phyloP scores from a whole-genome alignment of 2,888 invertebrate genomes.

The Romanomermis culicivorax region DNA sequence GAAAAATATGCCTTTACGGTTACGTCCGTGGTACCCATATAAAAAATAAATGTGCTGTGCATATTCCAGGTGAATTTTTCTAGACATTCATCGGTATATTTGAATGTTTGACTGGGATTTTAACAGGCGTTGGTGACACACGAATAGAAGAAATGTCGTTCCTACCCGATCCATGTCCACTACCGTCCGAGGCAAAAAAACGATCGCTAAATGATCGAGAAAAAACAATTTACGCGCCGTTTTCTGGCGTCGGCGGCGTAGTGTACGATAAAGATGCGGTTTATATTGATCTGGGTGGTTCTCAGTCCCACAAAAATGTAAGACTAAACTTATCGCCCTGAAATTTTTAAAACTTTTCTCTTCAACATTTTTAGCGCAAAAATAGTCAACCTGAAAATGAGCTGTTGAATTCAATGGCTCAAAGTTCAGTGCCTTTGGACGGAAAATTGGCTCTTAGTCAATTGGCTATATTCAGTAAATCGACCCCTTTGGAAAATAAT shows the following conservation, averaged over 20 bases:
- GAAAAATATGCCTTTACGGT: slow-evolving; percentile 79
- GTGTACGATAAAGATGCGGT: slow-evolving; percentile 98
- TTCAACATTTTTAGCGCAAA: slow-evolving; percentile 10
- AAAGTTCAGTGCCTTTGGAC: slow-evolving; percentile 64
- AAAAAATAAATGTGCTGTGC: slow-evolving; percentile 59
- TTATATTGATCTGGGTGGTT: slow-evolving; percentile 83
- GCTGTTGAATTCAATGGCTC: slow-evolving; percentile 53
- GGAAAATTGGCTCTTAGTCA: slow-evolving; percentile 66
- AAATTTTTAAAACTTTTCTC: too few species aligned
- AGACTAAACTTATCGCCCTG: too few species aligned
- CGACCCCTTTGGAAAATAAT: slow-evolving; percentile 29
- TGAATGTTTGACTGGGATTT: slow-evolving; percentile 5
- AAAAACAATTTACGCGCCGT: slow-evolving; percentile 82
- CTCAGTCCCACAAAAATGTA: slow-evolving; percentile 46
- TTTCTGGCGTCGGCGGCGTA: slow-evolving; percentile 94
- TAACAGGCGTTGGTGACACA: slow-evolving; percentile 66
- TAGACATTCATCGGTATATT: not conserved
- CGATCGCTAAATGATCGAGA: slow-evolving; percentile 64
- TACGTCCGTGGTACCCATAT: slow-evolving; percentile 80
- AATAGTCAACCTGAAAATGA: slow-evolving; percentile 40
- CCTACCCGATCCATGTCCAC: slow-evolving; percentile 81
- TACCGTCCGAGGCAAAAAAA: slow-evolving; percentile 63
- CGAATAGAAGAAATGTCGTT: slow-evolving; percentile 53
- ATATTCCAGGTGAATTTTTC: slow-evolving; percentile 53
- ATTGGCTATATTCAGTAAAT: slow-evolving; percentile 53